These are phyloP conservation scores for Catocala sponsa DNA, from an alignment of 2,888 invertebrate genomes.

Conservation along the genomic window DNA sequence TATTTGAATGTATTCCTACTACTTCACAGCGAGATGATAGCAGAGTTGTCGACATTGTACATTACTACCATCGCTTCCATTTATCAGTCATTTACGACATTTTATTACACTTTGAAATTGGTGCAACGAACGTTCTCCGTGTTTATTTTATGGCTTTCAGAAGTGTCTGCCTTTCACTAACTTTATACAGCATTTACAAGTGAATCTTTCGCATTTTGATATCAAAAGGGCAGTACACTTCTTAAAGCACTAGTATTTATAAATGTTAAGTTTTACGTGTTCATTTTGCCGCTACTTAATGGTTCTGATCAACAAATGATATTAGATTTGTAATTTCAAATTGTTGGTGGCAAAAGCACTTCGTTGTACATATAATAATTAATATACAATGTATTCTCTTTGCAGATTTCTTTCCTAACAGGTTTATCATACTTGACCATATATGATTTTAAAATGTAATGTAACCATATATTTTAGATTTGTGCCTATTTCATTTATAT, in stretches of 20 bases:
- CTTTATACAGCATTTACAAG: slow-evolving; percentile 22
- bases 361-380: slow-evolving; percentile 1
- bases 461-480: not conserved
- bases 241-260: slow-evolving; percentile 35
- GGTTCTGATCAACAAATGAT: not conserved
- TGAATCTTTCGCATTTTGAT: slow-evolving; percentile 47
- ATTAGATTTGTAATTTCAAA: not conserved
- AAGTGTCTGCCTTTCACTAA: slow-evolving; percentile 39
- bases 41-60: slow-evolving; percentile 82
- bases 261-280: not conserved
- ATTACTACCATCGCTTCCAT: slow-evolving; percentile 85
- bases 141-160: slow-evolving; percentile 45
- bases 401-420: slow-evolving; percentile 18
- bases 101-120: slow-evolving; percentile 76
- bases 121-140: slow-evolving; percentile 72
- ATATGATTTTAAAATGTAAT: too few species aligned
- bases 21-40: slow-evolving; percentile 79
- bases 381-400: slow-evolving; percentile 15
- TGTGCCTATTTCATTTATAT: not conserved
- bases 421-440: not conserved
- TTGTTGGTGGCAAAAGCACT: not conserved
- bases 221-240: slow-evolving; percentile 36
- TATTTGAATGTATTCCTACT: slow-evolving; percentile 82
- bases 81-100: slow-evolving; percentile 73
- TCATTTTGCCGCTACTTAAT: slow-evolving; percentile 2